Conservation (phyloP, 2,888 invertebrate species). For the Dinocampus coccinellae region DNA sequence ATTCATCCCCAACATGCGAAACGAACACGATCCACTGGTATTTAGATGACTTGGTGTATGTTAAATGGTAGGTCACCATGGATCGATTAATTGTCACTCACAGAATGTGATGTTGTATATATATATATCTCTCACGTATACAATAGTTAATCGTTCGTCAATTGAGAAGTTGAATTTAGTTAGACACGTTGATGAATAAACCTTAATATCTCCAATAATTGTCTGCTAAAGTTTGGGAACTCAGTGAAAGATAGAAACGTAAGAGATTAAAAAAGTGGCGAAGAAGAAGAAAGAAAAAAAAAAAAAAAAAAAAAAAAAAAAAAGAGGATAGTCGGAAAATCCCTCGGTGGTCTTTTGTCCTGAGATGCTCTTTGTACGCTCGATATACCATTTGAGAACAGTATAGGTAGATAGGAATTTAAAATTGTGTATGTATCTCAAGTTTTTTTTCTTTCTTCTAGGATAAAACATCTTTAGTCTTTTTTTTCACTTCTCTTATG, state of each 20-base stretch:
- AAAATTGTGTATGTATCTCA: constrained; percentile 47
- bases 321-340: constrained; percentile 43
- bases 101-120: not conserved
- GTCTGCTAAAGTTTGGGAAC: not conserved
- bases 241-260: not conserved
- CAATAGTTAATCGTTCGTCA: constrained; percentile 10
- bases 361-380: constrained; percentile 2
- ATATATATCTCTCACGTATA: not conserved
- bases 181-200: not conserved
- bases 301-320: constrained; percentile 35
- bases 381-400: constrained; percentile 30
- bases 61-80: constrained; percentile 20
- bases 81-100: constrained; percentile 46
- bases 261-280: not conserved
- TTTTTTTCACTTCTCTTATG: constrained; percentile 30
- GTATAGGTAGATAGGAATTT: constrained; percentile 34
- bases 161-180: not conserved
- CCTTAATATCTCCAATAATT: not conserved
- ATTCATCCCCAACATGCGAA: constrained; percentile 17
- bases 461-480: constrained; percentile 42
- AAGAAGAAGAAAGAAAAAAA: constrained; percentile 22
- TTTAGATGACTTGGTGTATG: constrained; percentile 17
- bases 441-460: constrained; percentile 40
- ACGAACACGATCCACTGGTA: not conserved
- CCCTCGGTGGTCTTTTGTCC: constrained; percentile 45